These are phyloP conservation scores for Drosophila miranda DNA, from an alignment of 1,140 invertebrate species.

Conservation along the genomic window DNA sequence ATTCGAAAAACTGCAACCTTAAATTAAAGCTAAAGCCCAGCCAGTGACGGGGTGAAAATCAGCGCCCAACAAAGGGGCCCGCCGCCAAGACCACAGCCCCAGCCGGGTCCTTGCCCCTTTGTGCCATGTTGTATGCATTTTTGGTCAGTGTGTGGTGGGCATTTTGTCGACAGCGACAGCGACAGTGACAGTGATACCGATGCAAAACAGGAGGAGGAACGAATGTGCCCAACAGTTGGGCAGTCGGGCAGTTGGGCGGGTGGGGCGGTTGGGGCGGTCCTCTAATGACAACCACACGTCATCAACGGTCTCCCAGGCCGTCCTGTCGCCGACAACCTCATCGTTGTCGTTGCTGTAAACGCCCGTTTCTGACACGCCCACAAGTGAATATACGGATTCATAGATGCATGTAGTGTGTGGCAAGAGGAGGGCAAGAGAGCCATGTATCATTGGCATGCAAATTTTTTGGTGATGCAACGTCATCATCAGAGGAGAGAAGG, in stretches of 20 bases:
- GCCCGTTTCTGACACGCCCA: constrained; percentile 70
- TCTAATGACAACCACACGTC: constrained; percentile 78
- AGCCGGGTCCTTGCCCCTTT: constrained; percentile 25
- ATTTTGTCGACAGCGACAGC: constrained; percentile 44
- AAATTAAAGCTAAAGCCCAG: constrained; percentile 23
- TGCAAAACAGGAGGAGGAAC: constrained; percentile 51
- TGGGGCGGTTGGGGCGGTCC: not conserved
- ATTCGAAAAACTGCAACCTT: constrained; percentile 34
- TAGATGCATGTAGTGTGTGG: constrained; percentile 5
- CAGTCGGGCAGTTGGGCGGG: too few relatives aligned
- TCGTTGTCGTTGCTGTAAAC: constrained; percentile 33
- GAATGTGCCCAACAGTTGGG: not conserved
- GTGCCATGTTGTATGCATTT: constrained; percentile 71
- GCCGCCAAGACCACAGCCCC: constrained; percentile 11
- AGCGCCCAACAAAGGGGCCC: constrained; percentile 41
- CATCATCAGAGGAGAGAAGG: constrained; percentile 1
- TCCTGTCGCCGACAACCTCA: constrained; percentile 22
- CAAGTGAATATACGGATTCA: constrained; percentile 13
- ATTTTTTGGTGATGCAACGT: constrained; percentile 45
- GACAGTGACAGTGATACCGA: constrained; percentile 45
- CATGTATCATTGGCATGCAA: constrained; percentile 74
- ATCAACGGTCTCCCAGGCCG: constrained; percentile 50
- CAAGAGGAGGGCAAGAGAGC: constrained; percentile 24
- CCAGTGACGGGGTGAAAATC: constrained; percentile 20
- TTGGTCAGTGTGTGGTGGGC: constrained; percentile 64